Percentiles rank a stretch among this genome's conserved stretches.
These are phyloP conservation scores for Halcyon malimbica DNA, from an alignment of 2,113 vertebrate genomes.

Conservation along the genomic window DNA sequence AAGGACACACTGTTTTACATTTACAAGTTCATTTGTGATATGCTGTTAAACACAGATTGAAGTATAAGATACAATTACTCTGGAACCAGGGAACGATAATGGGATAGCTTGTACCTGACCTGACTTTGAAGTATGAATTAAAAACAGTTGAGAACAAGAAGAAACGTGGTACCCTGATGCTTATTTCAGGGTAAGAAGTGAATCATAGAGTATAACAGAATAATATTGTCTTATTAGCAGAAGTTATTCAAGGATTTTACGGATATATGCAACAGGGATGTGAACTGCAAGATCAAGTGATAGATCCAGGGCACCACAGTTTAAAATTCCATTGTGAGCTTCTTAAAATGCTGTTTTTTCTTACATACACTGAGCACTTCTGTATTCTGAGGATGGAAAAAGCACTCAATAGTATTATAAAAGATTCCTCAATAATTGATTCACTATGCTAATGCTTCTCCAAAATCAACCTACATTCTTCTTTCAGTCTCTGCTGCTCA, in stretches of 20 bases:
- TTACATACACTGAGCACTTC: neutral
- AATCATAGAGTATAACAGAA: neutral
- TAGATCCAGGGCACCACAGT: neutral
- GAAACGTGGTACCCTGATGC: neutral
- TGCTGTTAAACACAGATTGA: neutral
- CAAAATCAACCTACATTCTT: conserved; percentile 16
- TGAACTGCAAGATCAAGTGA: conserved; percentile 24
- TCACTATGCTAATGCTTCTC: neutral
- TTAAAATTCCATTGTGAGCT: conserved; percentile 3
- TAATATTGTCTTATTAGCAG: neutral
- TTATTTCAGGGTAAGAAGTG: neutral
- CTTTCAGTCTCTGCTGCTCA: neutral
- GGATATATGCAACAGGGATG: neutral
- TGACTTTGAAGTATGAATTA: conserved; percentile 28
- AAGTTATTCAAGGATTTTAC: conserved; percentile 19
- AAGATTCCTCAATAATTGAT: conserved; percentile 32
- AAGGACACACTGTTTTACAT: neutral
- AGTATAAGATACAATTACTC: conserved; percentile 15
- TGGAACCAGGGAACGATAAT: neutral
- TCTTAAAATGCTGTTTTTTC: neutral
- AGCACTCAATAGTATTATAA: neutral
- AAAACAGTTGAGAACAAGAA: neutral
- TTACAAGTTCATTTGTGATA: neutral
- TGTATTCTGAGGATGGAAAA: neutral
- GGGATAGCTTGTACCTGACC: conserved; percentile 4